Evolutionary conservation across 1,140 invertebrate species (phyloP), one percentile per base, ranked within the genome.

Genomic region (Lerema accius): DNA sequence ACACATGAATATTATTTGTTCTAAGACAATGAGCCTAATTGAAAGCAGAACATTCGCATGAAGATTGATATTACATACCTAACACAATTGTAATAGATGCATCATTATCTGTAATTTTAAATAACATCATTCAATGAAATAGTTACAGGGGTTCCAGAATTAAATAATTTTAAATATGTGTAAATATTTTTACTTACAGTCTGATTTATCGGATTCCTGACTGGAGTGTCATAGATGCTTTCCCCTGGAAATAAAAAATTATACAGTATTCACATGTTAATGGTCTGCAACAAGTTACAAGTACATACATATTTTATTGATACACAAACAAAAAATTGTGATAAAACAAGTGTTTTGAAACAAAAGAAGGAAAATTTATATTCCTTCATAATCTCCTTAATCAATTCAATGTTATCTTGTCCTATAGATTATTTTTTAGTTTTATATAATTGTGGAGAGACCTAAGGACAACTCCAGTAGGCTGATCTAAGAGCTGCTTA

Each of bases 171-270:
- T 23, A 2, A 5, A 3, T 23, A 23, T 3, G 2, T 23, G 2
- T 23, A 23, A 13, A 48, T 48, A 6, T 4, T 13, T 11, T 23
- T 13, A 51, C 50, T 53, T 40, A 53, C 50, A 53, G 50, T 40
- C 50, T 53, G 35, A 37, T 40, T 53, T 23, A 53, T 19, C 17
- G 50, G 17, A 53, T 53, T 26, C 50, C 50, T 53, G 11, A 23
- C 50, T 17, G 11, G 13, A 13, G 15, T 5, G 13, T 35, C 35
- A 53, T 40, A 23, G 37, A 39, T 40, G 16, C 17, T 17, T 13
- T 11, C 35, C 32, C 15, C 49, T 53, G 35, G 6, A 53, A 53
- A 40, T 19, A 40, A 39, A 17, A 7, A 23, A 3, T 2, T n/a
- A 17, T 10, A 51, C 4, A 50, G 13, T 49, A 14, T 5, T 6